A percentile compares a stretch with the other conserved stretches of the same genome.
phyloP scores from a whole-genome alignment of 2,888 invertebrate genomes.

The Onchidella celtica region DNA sequence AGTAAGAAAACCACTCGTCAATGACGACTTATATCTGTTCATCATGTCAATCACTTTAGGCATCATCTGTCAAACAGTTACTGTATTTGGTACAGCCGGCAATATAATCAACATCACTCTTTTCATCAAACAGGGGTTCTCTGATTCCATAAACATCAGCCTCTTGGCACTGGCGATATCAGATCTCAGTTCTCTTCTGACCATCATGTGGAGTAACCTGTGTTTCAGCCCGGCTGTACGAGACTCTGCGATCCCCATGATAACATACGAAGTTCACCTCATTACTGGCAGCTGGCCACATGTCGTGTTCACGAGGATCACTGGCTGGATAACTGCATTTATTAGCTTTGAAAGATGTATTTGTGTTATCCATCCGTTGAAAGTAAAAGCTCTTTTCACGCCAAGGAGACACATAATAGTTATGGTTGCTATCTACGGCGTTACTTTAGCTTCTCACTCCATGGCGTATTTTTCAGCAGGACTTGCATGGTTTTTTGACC shows the following conservation, averaged over 20 bases:
- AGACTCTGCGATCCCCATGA: neutral
- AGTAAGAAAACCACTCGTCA: no score
- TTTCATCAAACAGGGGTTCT: slow-evolving; percentile 14
- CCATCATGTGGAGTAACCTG: slow-evolving; percentile 11
- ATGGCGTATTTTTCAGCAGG: neutral
- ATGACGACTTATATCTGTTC: neutral
- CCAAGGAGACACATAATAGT: neutral
- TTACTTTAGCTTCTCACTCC: neutral
- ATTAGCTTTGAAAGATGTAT: slow-evolving; percentile 15
- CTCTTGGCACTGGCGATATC: neutral
- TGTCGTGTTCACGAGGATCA: neutral
- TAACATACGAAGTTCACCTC: neutral
- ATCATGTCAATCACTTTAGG: slow-evolving; percentile 20
- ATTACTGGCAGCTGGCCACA: slow-evolving; percentile 30
- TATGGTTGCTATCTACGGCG: neutral
- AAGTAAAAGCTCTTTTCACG: slow-evolving; percentile 17
- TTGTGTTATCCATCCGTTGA: slow-evolving; percentile 17
- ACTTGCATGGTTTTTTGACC: slow-evolving; percentile 7
- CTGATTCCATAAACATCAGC: slow-evolving; percentile 24
- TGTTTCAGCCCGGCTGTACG: neutral
- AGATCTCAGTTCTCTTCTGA: neutral
- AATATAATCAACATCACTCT: neutral
- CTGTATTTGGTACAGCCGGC: neutral
- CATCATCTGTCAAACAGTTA: slow-evolving; percentile 2
- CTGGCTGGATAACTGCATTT: slow-evolving; percentile 13